Percentiles rank a stretch among this genome's conserved stretches.
phyloP scores from a whole-genome alignment of 2,113 vertebrate genomes.

The Oncorhynchus clarkii region DNA sequence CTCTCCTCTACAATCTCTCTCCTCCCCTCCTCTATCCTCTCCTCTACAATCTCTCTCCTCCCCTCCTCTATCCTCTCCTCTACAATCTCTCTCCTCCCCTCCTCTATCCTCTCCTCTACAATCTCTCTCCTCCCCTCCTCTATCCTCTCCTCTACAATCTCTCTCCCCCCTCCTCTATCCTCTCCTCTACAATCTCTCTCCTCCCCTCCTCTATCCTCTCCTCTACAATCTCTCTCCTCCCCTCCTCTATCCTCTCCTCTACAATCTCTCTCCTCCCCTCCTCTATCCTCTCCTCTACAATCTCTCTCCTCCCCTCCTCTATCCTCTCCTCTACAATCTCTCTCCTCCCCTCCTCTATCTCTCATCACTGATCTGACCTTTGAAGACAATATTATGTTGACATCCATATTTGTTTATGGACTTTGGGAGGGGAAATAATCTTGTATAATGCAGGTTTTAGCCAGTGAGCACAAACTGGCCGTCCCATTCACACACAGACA shows the following conservation, averaged over 20 bases:
- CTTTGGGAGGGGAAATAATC: slow-evolving; percentile 18
- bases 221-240: neutral
- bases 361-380: slow-evolving; percentile 38
- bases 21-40: no score
- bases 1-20: no score
- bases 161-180: slow-evolving; percentile 7
- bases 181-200: no score
- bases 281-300: no score
- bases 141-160: no score
- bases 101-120: no score
- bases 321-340: no score
- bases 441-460: neutral
- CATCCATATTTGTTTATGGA: slow-evolving; percentile 38
- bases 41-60: no score
- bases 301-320: neutral
- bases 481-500: neutral
- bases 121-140: no score
- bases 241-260: no score
- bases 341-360: slow-evolving; percentile 19
- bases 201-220: neutral
- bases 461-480: no score
- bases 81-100: neutral
- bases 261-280: neutral
- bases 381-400: slow-evolving; percentile 28
- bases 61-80: no score